phyloP scores from a whole-genome alignment of 2,888 invertebrate species.

The Drosophila mercatorum region DNA sequence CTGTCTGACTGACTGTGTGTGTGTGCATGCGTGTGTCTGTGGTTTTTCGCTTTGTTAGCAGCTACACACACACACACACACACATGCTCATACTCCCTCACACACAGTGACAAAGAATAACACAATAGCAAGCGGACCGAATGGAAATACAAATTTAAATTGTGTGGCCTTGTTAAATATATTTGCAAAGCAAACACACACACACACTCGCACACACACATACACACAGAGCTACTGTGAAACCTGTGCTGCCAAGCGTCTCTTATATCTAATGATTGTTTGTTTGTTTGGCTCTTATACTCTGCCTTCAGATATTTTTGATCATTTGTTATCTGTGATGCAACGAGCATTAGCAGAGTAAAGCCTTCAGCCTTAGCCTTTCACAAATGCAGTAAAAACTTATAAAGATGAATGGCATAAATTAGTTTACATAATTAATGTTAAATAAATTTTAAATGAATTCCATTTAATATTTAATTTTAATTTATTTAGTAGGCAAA shows the following conservation, averaged over 20 bases:
- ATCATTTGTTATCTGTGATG: not conserved
- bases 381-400: not conserved
- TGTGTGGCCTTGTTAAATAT: constrained; percentile 59
- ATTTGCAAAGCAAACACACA: constrained; percentile 46
- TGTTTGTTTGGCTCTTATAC: constrained; percentile 45
- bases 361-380: not conserved
- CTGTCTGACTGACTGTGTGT: constrained; percentile 7
- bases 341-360: not conserved
- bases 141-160: constrained; percentile 67
- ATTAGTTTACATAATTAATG: not conserved
- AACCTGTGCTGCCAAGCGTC: constrained; percentile 34
- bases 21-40: constrained; percentile 1
- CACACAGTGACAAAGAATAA: constrained; percentile 11
- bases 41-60: constrained; percentile 53
- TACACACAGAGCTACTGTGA: constrained; percentile 15
- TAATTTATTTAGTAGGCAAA: not conserved
- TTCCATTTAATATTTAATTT: not conserved
- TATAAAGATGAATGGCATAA: no score
- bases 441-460: not conserved
- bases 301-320: not conserved
- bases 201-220: constrained; percentile 13
- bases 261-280: constrained; percentile 72
- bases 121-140: constrained; percentile 35
- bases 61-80: constrained; percentile 10
- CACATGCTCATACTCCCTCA: not conserved